Conservation (phyloP, 92 coral and sea anemone species). For the Parazoanthus swiftii region DNA sequence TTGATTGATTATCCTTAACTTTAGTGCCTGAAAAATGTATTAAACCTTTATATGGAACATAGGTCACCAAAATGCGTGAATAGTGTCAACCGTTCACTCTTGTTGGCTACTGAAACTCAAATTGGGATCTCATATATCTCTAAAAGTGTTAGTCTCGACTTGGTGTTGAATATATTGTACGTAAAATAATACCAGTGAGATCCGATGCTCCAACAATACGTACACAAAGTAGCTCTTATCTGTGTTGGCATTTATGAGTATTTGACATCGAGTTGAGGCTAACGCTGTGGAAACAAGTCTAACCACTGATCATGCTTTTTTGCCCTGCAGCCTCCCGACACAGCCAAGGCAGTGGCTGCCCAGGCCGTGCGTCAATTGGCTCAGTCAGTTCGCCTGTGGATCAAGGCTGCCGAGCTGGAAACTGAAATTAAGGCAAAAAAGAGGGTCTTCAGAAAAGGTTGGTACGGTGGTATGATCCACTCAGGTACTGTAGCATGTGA, state of each 20-base stretch:
- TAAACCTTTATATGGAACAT: too few species aligned
- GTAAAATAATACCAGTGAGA: too few species aligned
- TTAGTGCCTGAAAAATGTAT: too few species aligned
- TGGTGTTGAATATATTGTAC: too few species aligned
- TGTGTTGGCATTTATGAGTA: too few species aligned
- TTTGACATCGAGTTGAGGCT: too few species aligned
- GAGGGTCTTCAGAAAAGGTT: constrained; percentile 94
- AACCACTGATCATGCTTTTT: not conserved
- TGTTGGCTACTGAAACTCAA: too few species aligned
- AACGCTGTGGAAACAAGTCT: too few species aligned
- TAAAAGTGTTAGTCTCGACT: too few species aligned
- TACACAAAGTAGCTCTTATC: too few species aligned
- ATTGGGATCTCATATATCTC: too few species aligned
- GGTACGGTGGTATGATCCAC: not conserved
- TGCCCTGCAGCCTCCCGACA: constrained; percentile 74
- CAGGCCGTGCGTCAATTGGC: constrained; percentile 93
- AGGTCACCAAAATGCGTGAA: not conserved
- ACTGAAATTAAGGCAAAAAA: constrained; percentile 83
- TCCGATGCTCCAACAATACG: too few species aligned
- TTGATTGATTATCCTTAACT: not conserved
- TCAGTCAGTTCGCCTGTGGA: constrained; percentile 95
- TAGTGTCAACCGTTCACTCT: not conserved
- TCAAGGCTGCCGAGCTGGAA: constrained; percentile 92
- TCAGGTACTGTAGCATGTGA: not conserved
- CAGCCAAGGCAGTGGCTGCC: constrained; percentile 83